Evolutionary conservation across 2,113 vertebrate species (phyloP).

Genomic region (Emydura subglobosa): DNA sequence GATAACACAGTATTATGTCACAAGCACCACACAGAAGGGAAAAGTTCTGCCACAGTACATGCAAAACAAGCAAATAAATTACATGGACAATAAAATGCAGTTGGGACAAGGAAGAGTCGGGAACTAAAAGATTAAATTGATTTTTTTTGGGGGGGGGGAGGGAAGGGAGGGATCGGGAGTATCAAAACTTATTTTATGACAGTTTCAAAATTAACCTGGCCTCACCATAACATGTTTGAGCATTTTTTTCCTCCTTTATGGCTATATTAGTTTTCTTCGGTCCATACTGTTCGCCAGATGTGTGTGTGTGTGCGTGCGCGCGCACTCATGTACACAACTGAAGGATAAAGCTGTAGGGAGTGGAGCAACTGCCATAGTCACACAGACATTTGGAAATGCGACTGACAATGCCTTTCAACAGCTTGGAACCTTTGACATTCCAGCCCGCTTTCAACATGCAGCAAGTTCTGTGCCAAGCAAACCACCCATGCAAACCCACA

Average conservation of each 20-base stretch:
- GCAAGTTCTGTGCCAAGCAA: conserved; percentile 80
- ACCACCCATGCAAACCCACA: conserved; percentile 81
- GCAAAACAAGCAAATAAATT: conserved; percentile 76
- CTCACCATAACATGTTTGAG: conserved; percentile 62
- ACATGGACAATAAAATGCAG: conserved; percentile 63
- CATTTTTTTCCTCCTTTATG: conserved; percentile 28
- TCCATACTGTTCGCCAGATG: conserved; percentile 60
- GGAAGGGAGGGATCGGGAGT: too few species aligned
- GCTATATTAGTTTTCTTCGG: conserved; percentile 54
- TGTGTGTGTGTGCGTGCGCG: background rate
- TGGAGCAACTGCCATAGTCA: conserved; percentile 68
- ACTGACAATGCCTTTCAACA: conserved; percentile 71
- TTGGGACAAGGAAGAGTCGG: conserved; percentile 20
- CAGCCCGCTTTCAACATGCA: conserved; percentile 75
- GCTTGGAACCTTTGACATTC: conserved; percentile 60
- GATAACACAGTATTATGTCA: conserved; percentile 45
- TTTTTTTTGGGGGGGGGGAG: background rate
- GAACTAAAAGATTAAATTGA: conserved; percentile 35
- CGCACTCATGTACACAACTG: conserved; percentile 25
- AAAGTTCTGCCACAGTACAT: conserved; percentile 69
- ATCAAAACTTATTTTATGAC: conserved; percentile 53
- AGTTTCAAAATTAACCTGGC: conserved; percentile 63
- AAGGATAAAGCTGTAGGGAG: conserved; percentile 72
- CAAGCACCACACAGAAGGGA: conserved; percentile 59
- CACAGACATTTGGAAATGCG: conserved; percentile 72